These are phyloP conservation scores for Trachops cirrhosus DNA, from an alignment of 2,797 vertebrate genomes.

Conservation along the genomic window DNA sequence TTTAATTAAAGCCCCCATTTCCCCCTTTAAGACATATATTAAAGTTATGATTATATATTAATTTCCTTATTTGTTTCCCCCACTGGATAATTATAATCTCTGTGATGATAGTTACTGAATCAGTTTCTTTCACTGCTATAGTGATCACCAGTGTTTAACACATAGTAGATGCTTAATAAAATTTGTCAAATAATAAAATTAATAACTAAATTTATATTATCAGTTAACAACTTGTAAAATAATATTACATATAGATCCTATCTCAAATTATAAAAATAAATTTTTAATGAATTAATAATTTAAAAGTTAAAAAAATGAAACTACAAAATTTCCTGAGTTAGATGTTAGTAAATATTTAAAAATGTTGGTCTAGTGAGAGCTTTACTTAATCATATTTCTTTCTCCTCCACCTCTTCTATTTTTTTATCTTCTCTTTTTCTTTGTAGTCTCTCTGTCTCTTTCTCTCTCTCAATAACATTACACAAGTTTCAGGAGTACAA, in stretches of 20 bases:
- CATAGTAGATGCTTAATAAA: background rate
- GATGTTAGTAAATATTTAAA: background rate
- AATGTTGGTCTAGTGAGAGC: background rate
- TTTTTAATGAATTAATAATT: background rate
- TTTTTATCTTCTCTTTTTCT: no score
- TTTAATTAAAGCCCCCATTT: background rate
- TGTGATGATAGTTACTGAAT: background rate
- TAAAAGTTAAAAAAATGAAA: background rate
- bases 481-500: no score
- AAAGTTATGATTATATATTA: background rate
- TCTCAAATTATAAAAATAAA: background rate
- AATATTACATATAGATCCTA: background rate
- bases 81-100: background rate
- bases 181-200: background rate
- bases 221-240: background rate
- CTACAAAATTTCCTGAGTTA: background rate
- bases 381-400: no score
- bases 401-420: no score
- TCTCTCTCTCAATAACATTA: no score
- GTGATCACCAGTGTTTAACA: background rate
- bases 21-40: background rate
- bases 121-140: background rate
- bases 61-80: background rate
- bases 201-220: background rate
- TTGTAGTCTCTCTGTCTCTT: no score